Base-by-base conservation (phyloP, 2,888 invertebrate species). In the Catocala nupta region DNA sequence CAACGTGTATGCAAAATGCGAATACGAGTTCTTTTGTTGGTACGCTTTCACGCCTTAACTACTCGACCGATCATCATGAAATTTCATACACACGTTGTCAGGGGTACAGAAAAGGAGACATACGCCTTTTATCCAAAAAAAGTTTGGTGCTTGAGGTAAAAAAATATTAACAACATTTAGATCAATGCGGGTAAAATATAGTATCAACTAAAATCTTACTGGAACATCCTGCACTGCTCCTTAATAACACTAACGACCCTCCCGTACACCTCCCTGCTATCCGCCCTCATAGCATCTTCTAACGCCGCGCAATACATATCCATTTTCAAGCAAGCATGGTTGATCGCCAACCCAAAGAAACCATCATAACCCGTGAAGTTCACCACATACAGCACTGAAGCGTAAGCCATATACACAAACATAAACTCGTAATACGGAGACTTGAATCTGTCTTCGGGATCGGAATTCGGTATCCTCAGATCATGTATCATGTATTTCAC, bases 321-420 rank as follows among this genome's bases (percentile, higher is more conserved):
- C 78, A 91, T 89, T 69, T 91, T 91, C 63, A 90, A 59, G 39
- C 91, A 90, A 0, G 88, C 87, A 69, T 91, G 91, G 70, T 87
- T 87, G 0, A 88, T 81, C 0, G 71, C 68, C 13, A 91, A 9
- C 0, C 88, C 89, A 33, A 86, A 91, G 39, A 89, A 88, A 0
- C 85, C 87, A n/a, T 91, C 91, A 65, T 84, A 90, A 0, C 89
- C 88, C 0, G 76, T 71, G 44, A 86, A 91, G 34, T 85, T 86
- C 0, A 86, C 16, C 0, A 85, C 71, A 36, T 84, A 87, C 0
- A 87, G 8, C 0, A 81, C 5, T 0, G 80, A 67, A 0, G 71
- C 71, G 47, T 84, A 85, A 0, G 81, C 36, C 80, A 75, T 81
- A 52, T 89, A 88, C 0, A 68, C 53, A 36, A 86, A 90, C 11